These are phyloP conservation scores for Calidris pugnax DNA, from an alignment of 2,113 vertebrate genomes.

Conservation along the genomic window DNA sequence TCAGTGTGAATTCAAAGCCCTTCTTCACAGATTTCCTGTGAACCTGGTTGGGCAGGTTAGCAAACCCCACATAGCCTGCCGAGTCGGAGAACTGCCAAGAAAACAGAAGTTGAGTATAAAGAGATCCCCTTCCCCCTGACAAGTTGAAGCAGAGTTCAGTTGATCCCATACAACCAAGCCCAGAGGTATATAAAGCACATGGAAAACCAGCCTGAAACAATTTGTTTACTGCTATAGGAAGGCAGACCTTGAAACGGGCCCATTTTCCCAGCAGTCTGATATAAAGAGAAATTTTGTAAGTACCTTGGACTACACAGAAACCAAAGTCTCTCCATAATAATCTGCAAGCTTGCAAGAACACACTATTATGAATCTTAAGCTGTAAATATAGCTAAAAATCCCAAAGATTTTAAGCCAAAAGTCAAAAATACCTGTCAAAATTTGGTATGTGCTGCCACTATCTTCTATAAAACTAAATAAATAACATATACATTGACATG, in stretches of 20 bases:
- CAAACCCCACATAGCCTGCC: slow-evolving; percentile 83
- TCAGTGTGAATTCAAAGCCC: slow-evolving; percentile 87
- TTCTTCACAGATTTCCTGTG: slow-evolving; percentile 93
- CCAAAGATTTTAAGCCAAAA: not conserved
- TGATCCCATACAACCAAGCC: not conserved
- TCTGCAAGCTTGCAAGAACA: not conserved
- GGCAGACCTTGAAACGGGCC: not conserved
- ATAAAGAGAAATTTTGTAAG: not conserved
- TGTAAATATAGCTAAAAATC: not conserved
- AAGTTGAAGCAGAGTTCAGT: not conserved
- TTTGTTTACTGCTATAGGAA: not conserved
- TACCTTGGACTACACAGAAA: not conserved
- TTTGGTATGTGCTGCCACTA: not conserved
- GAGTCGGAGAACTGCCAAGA: slow-evolving; percentile 82
- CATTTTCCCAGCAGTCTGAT: not conserved
- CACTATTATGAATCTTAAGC: not conserved
- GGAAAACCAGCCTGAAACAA: not conserved
- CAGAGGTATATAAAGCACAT: not conserved
- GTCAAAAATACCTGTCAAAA: not conserved
- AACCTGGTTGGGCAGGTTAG: slow-evolving; percentile 89
- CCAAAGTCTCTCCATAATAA: not conserved
- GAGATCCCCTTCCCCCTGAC: not conserved
- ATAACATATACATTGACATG: not conserved
- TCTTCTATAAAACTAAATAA: not conserved
- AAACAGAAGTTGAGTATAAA: not conserved